Conservation (phyloP, 2,797 vertebrate genomes). For the Falco naumanni region DNA sequence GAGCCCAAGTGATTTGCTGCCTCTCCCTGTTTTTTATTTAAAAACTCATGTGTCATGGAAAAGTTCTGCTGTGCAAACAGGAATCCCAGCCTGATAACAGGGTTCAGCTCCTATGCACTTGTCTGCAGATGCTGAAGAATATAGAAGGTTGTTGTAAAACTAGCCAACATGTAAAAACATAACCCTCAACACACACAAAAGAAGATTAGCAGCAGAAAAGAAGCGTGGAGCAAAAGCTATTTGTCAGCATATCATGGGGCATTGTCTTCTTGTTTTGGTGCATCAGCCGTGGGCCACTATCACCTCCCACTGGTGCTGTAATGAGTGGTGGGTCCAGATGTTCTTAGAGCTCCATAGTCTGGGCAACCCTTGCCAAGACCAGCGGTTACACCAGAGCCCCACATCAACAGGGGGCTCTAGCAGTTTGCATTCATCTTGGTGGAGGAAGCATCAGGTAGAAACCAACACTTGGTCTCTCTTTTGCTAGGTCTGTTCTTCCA, state of each 20-base stretch:
- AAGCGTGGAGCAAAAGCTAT: neutral
- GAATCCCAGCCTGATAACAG: neutral
- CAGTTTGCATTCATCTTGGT: too few relatives aligned
- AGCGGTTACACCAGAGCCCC: neutral
- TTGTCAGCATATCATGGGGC: neutral
- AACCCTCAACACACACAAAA: neutral
- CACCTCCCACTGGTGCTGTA: neutral
- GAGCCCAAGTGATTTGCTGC: slow-evolving; percentile 78
- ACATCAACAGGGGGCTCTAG: neutral
- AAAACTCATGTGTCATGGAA: neutral
- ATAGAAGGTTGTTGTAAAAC: neutral
- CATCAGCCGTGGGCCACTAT: neutral
- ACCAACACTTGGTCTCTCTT: neutral
- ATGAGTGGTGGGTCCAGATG: rapidly evolving
- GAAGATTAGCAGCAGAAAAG: neutral
- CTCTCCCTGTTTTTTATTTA: slow-evolving; percentile 69
- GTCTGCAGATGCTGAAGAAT: neutral
- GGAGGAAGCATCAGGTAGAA: neutral
- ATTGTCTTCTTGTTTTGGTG: rapidly evolving
- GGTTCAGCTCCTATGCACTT: neutral
- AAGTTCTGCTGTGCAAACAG: neutral
- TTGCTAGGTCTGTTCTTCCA: neutral
- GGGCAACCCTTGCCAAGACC: neutral
- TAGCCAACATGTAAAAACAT: neutral
- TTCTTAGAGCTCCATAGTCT: rapidly evolving